Conservation (phyloP, 1,140 invertebrate species). For the Drosophila sp. region DNA sequence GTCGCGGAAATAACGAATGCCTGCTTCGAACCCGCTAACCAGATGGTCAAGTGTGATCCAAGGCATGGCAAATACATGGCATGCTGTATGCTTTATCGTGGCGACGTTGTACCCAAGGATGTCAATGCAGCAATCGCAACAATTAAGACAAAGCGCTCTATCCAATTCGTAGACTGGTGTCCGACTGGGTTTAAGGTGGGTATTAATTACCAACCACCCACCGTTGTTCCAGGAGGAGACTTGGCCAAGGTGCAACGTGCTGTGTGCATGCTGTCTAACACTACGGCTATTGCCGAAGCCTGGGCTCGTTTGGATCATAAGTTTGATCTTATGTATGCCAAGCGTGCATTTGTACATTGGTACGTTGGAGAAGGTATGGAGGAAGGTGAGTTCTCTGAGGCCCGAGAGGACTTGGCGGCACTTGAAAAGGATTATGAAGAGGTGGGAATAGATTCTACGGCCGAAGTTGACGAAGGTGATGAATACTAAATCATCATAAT, state of each 20-base stretch:
- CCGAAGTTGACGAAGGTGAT: slow-evolving; percentile 86
- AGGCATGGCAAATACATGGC: slow-evolving; percentile 94
- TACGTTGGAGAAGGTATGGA: slow-evolving; percentile 92
- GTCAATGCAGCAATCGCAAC: slow-evolving; percentile 95
- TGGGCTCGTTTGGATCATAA: slow-evolving; percentile 93
- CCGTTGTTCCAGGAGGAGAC: slow-evolving; percentile 92
- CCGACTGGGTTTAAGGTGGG: slow-evolving; percentile 92
- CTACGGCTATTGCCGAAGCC: slow-evolving; percentile 94
- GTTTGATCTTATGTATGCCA: slow-evolving; percentile 93
- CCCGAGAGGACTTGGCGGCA: slow-evolving; percentile 93
- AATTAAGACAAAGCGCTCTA: slow-evolving; percentile 94
- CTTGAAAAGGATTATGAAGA: slow-evolving; percentile 91
- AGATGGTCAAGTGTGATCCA: slow-evolving; percentile 95
- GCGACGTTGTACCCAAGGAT: slow-evolving; percentile 91
- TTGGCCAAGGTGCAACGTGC: slow-evolving; percentile 93
- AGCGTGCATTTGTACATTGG: slow-evolving; percentile 91
- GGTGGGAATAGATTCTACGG: slow-evolving; percentile 87
- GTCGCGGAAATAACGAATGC: slow-evolving; percentile 93
- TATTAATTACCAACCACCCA: slow-evolving; percentile 94
- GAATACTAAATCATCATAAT: slow-evolving; percentile 85
- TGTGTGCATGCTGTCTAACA: slow-evolving; percentile 94
- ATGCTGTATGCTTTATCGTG: slow-evolving; percentile 93
- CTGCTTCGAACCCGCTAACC: slow-evolving; percentile 93
- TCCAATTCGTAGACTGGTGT: slow-evolving; percentile 94
- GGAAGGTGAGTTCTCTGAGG: slow-evolving; percentile 93